Percentiles rank a stretch among this genome's conserved stretches.
Conservation (phyloP, 2,888 invertebrate genomes). For the Seira ritae region DNA sequence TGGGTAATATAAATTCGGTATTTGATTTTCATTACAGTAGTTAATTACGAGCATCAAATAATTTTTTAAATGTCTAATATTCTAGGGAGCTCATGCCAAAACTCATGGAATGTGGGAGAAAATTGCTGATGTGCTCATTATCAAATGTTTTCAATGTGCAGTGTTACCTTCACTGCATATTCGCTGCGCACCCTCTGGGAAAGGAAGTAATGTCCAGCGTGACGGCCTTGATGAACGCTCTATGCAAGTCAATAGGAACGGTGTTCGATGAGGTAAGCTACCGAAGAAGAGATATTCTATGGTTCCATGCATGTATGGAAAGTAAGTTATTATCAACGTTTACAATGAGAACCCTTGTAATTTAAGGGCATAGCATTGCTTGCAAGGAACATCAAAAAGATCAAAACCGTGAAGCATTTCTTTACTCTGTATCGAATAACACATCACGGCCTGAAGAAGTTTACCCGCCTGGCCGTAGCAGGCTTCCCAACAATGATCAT, state of each 20-base stretch:
- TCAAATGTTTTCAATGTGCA: not conserved
- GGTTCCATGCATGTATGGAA: no score
- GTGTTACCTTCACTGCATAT: constrained; percentile 36
- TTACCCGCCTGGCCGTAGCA: constrained; percentile 18
- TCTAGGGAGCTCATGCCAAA: not conserved
- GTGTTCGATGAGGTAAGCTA: constrained; percentile 15
- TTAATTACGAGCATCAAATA: no score
- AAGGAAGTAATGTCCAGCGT: not conserved
- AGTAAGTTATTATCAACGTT: no score
- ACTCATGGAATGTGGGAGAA: constrained; percentile 20
- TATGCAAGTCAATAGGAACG: constrained; percentile 35
- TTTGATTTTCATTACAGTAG: no score
- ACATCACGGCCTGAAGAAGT: constrained; percentile 18
- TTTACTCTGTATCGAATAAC: not conserved
- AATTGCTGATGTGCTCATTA: constrained; percentile 24
- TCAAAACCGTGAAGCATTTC: constrained; percentile 24
- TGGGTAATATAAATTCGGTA: no score
- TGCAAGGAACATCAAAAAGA: not conserved
- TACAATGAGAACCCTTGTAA: no score
- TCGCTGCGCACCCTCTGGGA: not conserved
- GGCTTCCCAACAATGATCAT: constrained; percentile 21
- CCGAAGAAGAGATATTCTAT: no score
- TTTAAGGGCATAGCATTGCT: constrained; percentile 15
- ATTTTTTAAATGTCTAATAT: no score
- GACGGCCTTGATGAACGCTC: not conserved